Evolutionary conservation across 2,888 invertebrate species (phyloP), one percentile per base, ranked within the genome.

Genomic region (Idaea biselata): DNA sequence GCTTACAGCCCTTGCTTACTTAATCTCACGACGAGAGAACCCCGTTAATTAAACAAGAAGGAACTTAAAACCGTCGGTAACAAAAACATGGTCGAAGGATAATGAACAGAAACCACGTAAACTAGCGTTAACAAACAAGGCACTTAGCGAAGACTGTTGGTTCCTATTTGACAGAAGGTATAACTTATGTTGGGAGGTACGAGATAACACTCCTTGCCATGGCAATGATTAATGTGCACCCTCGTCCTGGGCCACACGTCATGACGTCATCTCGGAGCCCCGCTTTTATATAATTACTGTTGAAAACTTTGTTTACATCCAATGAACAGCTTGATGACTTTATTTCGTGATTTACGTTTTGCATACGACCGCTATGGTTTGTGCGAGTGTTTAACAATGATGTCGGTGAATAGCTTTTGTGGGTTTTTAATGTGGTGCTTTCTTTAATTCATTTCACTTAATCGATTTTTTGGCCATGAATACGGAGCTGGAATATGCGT

Each of bases 151-250:
- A 66, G 63, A 68, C 62, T 66, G 63, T 65, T 65, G 61, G 58
- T 66, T 66, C 64, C 63, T 67, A 64, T 73, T 71, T 71, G 76
- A 76, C 77, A 76, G 75, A 77, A 78, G 74, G 77, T 73, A 74
- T 74, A 74, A 68, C 70, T 70, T 69, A 68, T 70, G 69, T 69
- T 64, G 60, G 64, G 65, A 63, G 77, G 79, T 79, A 77, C 71
- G 79, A 88, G 88, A 87, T 87, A 89, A 79, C 79, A 80, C 74
- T 73, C 73, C 73, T 78, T 78, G 77, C 75, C 75, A 77, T 78
- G 77, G 76, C 75, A 80, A 87, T 90, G 89, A 89, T 89, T 89
- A 86, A 89, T 89, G 89, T 71, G 78, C 73, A 82, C 82, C 83
- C 84, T 80, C 82, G 81, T 84, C 81, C 80, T 73, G 44, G 73